Conservation (phyloP, 1,140 invertebrate species). For the Drosophila gunungcola region DNA sequence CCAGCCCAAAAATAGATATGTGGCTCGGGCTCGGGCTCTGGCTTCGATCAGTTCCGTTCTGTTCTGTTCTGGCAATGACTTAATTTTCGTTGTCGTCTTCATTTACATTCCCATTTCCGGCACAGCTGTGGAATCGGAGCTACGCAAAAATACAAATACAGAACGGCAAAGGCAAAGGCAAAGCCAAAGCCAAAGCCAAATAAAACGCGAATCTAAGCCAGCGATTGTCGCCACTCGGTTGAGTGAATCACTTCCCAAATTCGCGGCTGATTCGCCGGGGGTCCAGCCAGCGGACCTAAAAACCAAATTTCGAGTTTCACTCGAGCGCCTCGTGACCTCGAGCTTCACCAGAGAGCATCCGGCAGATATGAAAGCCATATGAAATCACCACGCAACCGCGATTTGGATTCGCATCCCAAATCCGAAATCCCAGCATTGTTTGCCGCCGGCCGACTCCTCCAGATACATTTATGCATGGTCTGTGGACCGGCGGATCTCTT, state of each 20-base stretch:
- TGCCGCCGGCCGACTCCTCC: constrained; percentile 23
- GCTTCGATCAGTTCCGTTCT: background rate
- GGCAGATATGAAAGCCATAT: constrained; percentile 45
- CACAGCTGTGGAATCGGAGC: constrained; percentile 25
- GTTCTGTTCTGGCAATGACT: constrained; percentile 31
- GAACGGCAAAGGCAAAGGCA: no score
- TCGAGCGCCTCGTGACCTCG: constrained; percentile 53
- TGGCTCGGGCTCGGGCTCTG: no score
- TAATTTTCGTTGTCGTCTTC: constrained; percentile 23
- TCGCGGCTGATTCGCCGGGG: background rate
- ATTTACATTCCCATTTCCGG: constrained; percentile 33
- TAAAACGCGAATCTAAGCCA: constrained; percentile 31
- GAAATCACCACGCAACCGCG: constrained; percentile 3
- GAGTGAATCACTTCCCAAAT: constrained; percentile 35
- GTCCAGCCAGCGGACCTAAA: constrained; percentile 12
- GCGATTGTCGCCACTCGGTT: constrained; percentile 20
- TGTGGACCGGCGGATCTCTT: background rate
- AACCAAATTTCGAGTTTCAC: constrained; percentile 46
- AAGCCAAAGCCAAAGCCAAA: background rate
- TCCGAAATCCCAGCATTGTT: constrained; percentile 37
- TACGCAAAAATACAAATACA: background rate
- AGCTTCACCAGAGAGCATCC: constrained; percentile 38
- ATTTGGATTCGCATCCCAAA: constrained; percentile 1
- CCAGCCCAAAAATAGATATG: constrained; percentile 22
- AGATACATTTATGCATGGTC: constrained; percentile 38